Evolutionary conservation across 2,888 invertebrate genomes (phyloP).

Genomic region (Meiosimyza platycephala): DNA sequence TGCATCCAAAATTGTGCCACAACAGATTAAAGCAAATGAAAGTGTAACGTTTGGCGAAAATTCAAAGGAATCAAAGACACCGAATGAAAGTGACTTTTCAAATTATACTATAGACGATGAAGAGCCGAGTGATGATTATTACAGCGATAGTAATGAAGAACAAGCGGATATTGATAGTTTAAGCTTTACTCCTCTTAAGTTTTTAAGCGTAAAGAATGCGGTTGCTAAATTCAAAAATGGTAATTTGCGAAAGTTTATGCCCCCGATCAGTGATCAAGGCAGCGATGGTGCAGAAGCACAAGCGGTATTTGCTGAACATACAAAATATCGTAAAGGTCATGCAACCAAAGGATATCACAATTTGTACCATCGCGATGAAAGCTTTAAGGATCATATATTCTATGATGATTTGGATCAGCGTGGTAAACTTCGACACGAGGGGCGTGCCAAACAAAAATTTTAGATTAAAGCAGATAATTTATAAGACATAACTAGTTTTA

Average conservation of each 20-base stretch:
- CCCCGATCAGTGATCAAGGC: neutral
- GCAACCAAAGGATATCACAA: slow-evolving; percentile 85
- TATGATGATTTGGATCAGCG: slow-evolving; percentile 86
- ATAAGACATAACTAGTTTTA: neutral
- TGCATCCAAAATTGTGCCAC: neutral
- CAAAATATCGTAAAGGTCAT: slow-evolving; percentile 82
- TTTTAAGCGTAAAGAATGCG: slow-evolving; percentile 38
- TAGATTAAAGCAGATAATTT: neutral
- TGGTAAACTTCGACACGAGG: slow-evolving; percentile 81
- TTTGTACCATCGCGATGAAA: slow-evolving; percentile 87
- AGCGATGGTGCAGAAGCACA: slow-evolving; percentile 30
- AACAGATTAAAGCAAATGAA: neutral
- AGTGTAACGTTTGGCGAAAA: too few relatives aligned
- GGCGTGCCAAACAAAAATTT: slow-evolving; percentile 65
- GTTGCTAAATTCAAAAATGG: slow-evolving; percentile 30
- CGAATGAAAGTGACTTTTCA: neutral
- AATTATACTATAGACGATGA: neutral
- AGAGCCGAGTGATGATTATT: neutral
- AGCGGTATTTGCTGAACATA: slow-evolving; percentile 75
- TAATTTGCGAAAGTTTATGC: neutral
- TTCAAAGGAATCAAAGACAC: neutral
- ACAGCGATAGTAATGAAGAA: neutral
- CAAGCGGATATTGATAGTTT: neutral
- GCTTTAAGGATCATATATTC: slow-evolving; percentile 87
- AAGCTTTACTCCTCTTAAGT: slow-evolving; percentile 38